Evolutionary conservation across 2,797 vertebrate genomes (phyloP).

Genomic region (Neostethus bicornis): DNA sequence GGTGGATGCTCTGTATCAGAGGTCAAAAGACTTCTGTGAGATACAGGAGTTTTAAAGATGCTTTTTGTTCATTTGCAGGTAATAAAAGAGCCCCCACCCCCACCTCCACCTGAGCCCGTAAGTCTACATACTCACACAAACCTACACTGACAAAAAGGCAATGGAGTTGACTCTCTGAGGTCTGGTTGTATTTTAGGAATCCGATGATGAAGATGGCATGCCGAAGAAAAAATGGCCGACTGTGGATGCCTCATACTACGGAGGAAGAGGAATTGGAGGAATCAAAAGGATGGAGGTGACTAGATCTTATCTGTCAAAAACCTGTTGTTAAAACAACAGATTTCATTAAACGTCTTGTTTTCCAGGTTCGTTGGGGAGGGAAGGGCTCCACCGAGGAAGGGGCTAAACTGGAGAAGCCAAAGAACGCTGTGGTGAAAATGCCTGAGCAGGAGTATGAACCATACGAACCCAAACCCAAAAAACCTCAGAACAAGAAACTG

Average conservation of each 20-base stretch:
- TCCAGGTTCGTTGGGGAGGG: conserved; percentile 92
- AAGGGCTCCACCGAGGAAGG: conserved; percentile 94
- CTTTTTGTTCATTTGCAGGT: conserved; percentile 75
- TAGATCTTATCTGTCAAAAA: neutral
- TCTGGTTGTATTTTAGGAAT: conserved; percentile 73
- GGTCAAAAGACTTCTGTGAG: no score
- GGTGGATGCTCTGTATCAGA: no score
- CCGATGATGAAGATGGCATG: conserved; percentile 89
- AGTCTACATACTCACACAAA: conserved; percentile 59
- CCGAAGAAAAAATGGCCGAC: conserved; percentile 94
- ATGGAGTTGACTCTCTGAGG: neutral
- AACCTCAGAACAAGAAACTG: conserved; percentile 74
- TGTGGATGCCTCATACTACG: conserved; percentile 91
- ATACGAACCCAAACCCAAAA: conserved; percentile 89
- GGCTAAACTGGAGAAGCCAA: conserved; percentile 91
- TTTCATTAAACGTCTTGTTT: neutral
- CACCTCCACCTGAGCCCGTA: conserved; percentile 88
- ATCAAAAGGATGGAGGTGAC: conserved; percentile 92
- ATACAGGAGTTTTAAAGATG: neutral
- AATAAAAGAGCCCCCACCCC: conserved; percentile 89
- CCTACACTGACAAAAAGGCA: neutral
- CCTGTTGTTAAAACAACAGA: neutral
- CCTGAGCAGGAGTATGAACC: conserved; percentile 92
- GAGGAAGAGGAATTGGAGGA: conserved; percentile 88
- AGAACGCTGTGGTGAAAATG: conserved; percentile 92